These are phyloP conservation scores for Leucozona laternaria DNA, from an alignment of 2,888 invertebrate species.

Conservation along the genomic window DNA sequence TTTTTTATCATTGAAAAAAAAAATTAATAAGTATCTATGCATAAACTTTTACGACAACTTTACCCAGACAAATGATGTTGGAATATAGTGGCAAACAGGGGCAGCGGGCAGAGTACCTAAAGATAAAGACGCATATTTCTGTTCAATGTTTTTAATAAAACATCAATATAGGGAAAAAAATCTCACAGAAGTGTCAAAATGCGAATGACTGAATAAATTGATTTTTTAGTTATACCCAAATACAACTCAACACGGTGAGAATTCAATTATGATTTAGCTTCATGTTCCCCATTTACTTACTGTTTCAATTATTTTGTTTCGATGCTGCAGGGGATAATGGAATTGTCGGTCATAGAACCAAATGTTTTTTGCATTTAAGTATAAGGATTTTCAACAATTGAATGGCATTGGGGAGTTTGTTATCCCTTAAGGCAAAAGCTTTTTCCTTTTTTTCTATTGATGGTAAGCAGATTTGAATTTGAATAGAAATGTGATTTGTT, in stretches of 20 bases:
- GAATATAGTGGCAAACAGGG: background rate
- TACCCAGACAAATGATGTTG: conserved; percentile 1
- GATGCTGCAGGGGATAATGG: background rate
- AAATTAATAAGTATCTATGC: conserved; percentile 3
- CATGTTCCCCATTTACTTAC: background rate
- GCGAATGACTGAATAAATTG: conserved; percentile 4
- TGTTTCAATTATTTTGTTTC: conserved; percentile 7
- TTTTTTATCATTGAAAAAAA: background rate
- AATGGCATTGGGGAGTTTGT: background rate
- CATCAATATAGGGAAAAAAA: no score
- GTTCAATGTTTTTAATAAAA: background rate
- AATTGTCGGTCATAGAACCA: background rate
- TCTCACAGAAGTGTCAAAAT: background rate
- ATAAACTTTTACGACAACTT: background rate
- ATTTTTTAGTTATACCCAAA: background rate
- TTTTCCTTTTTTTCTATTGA: background rate
- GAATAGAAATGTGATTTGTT: background rate
- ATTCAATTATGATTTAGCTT: background rate
- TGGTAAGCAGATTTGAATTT: background rate
- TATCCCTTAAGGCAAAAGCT: background rate
- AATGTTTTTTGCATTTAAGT: background rate
- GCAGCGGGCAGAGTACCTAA: background rate
- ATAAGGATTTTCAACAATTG: background rate
- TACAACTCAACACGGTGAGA: background rate
- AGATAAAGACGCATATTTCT: background rate